Conservation (phyloP, 2,888 invertebrate species). For the Drosophila colorata region DNA sequence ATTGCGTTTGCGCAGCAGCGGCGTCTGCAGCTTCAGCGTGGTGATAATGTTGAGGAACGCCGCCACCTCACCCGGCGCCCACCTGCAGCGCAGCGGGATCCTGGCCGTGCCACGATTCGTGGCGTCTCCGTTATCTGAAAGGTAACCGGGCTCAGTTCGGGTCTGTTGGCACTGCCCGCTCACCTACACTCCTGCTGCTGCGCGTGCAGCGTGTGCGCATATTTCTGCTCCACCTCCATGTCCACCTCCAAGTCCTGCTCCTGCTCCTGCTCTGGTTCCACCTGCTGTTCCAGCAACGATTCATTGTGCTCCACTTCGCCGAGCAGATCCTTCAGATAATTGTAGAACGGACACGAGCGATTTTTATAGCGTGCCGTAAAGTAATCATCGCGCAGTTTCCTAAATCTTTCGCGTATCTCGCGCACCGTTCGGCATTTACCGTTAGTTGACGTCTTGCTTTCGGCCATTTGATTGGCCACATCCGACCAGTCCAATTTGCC, state of each 20-base stretch:
- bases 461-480: slow-evolving; percentile 38
- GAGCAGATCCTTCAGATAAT: slow-evolving; percentile 31
- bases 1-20: slow-evolving; percentile 42
- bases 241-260: slow-evolving; percentile 11
- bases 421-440: slow-evolving; percentile 3
- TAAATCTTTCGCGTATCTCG: slow-evolving; percentile 36
- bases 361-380: slow-evolving; percentile 26
- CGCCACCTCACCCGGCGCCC: slow-evolving; percentile 54
- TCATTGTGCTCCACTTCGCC: slow-evolving; percentile 11
- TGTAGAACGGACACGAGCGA: slow-evolving; percentile 37
- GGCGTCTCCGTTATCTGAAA: slow-evolving; percentile 19
- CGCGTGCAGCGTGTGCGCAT: slow-evolving; percentile 33
- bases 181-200: slow-evolving; percentile 35
- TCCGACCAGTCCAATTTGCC: slow-evolving; percentile 38
- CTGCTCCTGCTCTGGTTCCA: background rate
- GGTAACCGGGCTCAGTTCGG: background rate
- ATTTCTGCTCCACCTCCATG: slow-evolving; percentile 49
- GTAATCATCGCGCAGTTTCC: slow-evolving; percentile 33
- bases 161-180: background rate
- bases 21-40: slow-evolving; percentile 46
- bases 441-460: slow-evolving; percentile 5
- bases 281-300: background rate
- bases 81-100: slow-evolving; percentile 38
- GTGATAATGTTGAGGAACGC: slow-evolving; percentile 47
- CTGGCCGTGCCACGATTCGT: slow-evolving; percentile 1